Evolutionary conservation across 2,113 vertebrate genomes (phyloP), one percentile per base, ranked within the genome.

Genomic region (Amblyopsis rosae): DNA sequence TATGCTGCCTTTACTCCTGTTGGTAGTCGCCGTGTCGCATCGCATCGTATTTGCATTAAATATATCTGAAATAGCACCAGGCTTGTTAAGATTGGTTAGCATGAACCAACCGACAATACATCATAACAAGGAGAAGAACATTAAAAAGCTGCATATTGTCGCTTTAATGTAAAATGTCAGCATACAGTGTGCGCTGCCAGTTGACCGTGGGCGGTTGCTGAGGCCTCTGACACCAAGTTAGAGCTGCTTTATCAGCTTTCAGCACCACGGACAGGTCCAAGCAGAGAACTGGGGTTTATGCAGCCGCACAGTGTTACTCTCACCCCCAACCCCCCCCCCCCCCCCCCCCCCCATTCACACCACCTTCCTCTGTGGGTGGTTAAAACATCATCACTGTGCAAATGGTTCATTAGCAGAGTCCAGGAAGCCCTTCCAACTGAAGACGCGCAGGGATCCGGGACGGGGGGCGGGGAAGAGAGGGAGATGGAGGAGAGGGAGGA

Each of bases 341-440:
- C 48, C 48, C 67, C 17, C 19, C 12, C 41, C 13, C 11, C 9
- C 7, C 6, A 13, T 15, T 46, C 66, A 49, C 45, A 51, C 11
- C 10, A 3, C 11, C 13, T 19, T 12, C 56, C 17, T 59, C 12
- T 65, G 62, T 51, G 60, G 41, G 41, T 79, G 69, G 79, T 73
- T 74, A 64, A 53, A 72, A 62, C 45, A 65, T 66, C 69, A 56
- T 75, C 54, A 48, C 59, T 65, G 72, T 50, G 58, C 35, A 72
- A 72, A 69, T 67, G 62, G 73, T 80, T 85, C 62, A 78, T 82
- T 80, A 82, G 69, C 61, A 33, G 57, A 59, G 61, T 54, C 15
- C 17, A 56, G 4, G 19, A 51, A 9, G 8, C 54, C 70, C 19
- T 55, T 16, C 49, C 11, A 62, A 41, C 65, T 3, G 53, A 58